These are phyloP conservation scores for Pygmarrhopalites habei DNA, from an alignment of 1,140 invertebrate genomes.

Conservation along the genomic window DNA sequence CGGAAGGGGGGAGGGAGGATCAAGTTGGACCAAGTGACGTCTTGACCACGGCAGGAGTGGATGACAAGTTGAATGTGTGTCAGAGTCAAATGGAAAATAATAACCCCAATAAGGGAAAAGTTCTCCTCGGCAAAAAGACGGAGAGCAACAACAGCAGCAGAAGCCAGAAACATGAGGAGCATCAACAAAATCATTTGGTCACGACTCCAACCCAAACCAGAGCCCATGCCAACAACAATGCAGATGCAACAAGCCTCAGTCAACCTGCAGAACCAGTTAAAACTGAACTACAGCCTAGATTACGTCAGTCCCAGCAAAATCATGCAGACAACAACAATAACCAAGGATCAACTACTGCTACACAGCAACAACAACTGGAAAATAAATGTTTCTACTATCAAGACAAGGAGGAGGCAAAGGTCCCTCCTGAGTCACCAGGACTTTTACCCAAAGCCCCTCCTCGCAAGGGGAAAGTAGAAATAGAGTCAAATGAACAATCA, in stretches of 20 bases:
- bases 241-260: neutral
- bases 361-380: neutral
- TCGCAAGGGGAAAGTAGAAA: neutral
- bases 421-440: neutral
- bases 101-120: neutral
- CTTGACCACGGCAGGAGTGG: neutral
- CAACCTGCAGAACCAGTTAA: constrained; percentile 5
- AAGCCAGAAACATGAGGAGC: neutral
- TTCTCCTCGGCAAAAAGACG: neutral
- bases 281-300: neutral
- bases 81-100: neutral
- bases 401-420: neutral
- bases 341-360: no score
- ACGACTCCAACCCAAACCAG: neutral
- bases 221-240: neutral
- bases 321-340: neutral
- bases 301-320: no score
- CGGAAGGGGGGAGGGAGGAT: neutral
- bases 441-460: neutral
- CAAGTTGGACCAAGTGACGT: neutral
- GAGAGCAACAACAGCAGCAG: neutral
- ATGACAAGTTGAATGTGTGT: neutral
- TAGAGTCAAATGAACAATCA: neutral
- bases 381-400: neutral
- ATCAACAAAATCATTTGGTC: neutral